Conservation (phyloP, 1,140 invertebrate genomes). For the Bombus soroeensis region DNA sequence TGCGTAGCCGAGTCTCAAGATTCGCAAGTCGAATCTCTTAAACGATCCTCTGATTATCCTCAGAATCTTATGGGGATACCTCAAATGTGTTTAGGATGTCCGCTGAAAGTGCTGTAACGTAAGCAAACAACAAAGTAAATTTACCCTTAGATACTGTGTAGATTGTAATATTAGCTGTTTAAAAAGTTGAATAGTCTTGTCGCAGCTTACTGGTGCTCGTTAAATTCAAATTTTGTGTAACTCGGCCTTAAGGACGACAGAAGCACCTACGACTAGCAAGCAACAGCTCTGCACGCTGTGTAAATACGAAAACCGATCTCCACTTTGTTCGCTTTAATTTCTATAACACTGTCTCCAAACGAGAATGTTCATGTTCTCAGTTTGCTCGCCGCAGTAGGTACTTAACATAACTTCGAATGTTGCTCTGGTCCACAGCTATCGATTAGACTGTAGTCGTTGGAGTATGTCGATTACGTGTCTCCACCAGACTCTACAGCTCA, state of each 20-base stretch:
- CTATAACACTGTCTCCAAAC: not conserved
- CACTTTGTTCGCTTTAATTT: not conserved
- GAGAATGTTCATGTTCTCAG: not conserved
- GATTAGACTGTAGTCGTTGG: not conserved
- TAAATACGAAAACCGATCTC: no score
- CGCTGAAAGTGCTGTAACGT: not conserved
- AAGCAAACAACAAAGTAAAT: not conserved
- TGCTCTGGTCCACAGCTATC: not conserved
- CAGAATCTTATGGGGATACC: not conserved
- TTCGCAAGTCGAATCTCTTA: not conserved
- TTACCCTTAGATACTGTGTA: not conserved
- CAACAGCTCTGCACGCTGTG: no score
- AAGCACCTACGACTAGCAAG: no score
- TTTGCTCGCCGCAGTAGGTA: not conserved
- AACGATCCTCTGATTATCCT: not conserved
- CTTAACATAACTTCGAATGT: not conserved
- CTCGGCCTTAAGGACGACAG: not conserved
- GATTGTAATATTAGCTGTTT: not conserved
- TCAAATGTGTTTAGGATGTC: not conserved
- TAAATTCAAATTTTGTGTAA: not conserved
- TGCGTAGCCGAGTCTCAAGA: not conserved
- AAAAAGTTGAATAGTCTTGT: not conserved
- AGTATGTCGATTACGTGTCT: no score
- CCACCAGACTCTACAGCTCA: no score
- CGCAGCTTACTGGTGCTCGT: not conserved